Evolutionary conservation across 1,140 invertebrate genomes (phyloP).

Genomic region (Goniozus legneri): DNA sequence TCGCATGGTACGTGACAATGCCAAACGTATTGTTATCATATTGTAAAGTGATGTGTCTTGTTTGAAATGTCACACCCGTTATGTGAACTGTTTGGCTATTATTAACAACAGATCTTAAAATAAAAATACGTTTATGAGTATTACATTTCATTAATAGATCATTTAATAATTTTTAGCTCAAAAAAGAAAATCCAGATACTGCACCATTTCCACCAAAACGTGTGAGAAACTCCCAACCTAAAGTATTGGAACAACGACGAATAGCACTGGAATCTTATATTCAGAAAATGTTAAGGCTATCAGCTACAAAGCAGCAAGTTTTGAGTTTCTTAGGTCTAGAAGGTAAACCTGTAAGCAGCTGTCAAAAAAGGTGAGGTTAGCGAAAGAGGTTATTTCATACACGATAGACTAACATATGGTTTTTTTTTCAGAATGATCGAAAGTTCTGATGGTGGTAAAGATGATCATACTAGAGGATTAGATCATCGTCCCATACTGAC

Average conservation of each 20-base stretch:
- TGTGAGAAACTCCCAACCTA: slow-evolving; percentile 60
- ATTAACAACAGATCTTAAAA: too few relatives aligned
- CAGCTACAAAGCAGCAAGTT: slow-evolving; percentile 48
- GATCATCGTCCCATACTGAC: slow-evolving; percentile 50
- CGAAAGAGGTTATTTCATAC: background rate
- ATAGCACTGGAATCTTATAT: slow-evolving; percentile 58
- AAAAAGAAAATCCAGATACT: slow-evolving; percentile 46
- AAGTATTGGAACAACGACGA: slow-evolving; percentile 61
- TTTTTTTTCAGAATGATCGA: background rate
- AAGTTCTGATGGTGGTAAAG: slow-evolving; percentile 12
- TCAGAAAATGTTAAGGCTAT: slow-evolving; percentile 55
- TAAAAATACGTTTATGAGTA: too few relatives aligned
- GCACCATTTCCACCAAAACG: slow-evolving; percentile 64
- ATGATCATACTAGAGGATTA: slow-evolving; percentile 22
- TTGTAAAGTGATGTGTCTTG: background rate
- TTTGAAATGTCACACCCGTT: too few relatives aligned
- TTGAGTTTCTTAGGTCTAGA: slow-evolving; percentile 51
- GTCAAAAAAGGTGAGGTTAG: slow-evolving; percentile 32
- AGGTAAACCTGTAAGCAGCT: slow-evolving; percentile 18
- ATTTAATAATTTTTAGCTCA: slow-evolving; percentile 37
- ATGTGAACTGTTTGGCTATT: too few relatives aligned
- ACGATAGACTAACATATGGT: background rate
- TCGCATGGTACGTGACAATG: slow-evolving; percentile 56
- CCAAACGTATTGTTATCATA: slow-evolving; percentile 6
- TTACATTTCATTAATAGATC: too few relatives aligned